A percentile compares a stretch with the other conserved stretches of the same genome.
Conservation (phyloP, 2,113 vertebrate genomes). For the Heloderma charlesbogerti region DNA sequence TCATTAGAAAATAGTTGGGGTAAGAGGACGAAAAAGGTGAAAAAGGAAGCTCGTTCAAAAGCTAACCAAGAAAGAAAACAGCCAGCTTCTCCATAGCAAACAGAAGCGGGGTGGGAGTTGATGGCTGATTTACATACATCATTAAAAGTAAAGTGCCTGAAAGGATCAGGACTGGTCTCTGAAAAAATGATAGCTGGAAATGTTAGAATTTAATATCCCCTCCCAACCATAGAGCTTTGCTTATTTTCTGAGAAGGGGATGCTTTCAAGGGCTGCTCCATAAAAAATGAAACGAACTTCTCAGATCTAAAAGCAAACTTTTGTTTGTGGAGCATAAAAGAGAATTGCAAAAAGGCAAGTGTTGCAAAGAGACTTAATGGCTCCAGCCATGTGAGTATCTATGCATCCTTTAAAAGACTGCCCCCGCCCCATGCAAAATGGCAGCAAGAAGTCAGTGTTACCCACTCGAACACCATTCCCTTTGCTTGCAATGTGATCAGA, state of each 20-base stretch:
- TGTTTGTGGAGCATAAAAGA: conserved; percentile 45
- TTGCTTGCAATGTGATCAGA: background rate
- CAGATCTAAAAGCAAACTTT: conserved; percentile 28
- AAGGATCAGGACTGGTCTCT: conserved; percentile 53
- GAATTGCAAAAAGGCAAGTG: conserved; percentile 49
- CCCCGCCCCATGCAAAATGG: background rate
- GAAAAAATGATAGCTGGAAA: conserved; percentile 54
- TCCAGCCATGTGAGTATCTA: background rate
- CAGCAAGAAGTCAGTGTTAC: background rate
- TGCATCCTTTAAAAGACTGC: background rate
- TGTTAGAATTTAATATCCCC: conserved; percentile 44
- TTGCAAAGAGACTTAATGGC: conserved; percentile 20
- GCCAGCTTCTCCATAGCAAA: background rate
- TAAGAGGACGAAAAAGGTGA: conserved; percentile 6
- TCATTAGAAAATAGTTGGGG: background rate
- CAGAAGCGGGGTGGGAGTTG: background rate
- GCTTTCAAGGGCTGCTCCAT: conserved; percentile 55
- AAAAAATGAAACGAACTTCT: conserved; percentile 49
- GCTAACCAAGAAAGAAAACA: conserved; percentile 37
- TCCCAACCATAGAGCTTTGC: conserved; percentile 29
- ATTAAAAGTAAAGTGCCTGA: conserved; percentile 49
- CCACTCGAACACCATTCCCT: background rate
- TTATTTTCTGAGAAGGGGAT: conserved; percentile 44
- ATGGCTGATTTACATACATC: conserved; percentile 13
- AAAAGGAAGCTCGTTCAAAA: conserved; percentile 34